Evolutionary conservation across 2,888 invertebrate genomes (phyloP).

Genomic region (Halictus quadricinctus): DNA sequence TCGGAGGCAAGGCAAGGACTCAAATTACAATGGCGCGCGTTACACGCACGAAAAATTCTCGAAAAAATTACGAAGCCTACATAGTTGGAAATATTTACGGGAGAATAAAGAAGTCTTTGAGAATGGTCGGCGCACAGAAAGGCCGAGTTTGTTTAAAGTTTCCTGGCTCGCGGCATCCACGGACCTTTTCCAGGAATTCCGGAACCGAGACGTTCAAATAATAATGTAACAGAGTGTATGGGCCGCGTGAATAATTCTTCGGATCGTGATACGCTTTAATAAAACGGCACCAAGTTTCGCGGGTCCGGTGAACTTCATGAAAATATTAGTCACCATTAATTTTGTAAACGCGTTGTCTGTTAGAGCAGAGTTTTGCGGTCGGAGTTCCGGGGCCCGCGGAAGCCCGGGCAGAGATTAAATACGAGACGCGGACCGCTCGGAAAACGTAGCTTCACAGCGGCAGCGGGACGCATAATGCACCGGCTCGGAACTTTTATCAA

Average conservation of each 20-base stretch:
- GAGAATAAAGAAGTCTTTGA: neutral
- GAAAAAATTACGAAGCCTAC: neutral
- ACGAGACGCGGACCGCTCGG: neutral
- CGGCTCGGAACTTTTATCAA: constrained; percentile 45
- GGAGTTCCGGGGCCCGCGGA: neutral
- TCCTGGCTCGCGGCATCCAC: neutral
- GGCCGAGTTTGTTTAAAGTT: neutral
- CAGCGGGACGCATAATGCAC: constrained; percentile 2
- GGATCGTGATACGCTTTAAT: constrained; percentile 13
- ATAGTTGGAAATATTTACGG: neutral
- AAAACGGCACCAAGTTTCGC: neutral
- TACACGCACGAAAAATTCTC: neutral
- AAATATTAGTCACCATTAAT: constrained; percentile 17
- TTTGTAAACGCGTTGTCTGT: neutral
- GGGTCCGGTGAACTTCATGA: neutral
- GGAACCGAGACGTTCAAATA: neutral
- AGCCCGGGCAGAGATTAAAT: constrained; percentile 22
- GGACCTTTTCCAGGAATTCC: neutral
- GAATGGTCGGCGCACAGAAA: neutral
- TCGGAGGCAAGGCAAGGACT: too few species aligned
- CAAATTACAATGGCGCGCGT: neutral
- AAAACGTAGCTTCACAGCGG: constrained; percentile 2
- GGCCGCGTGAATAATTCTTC: constrained; percentile 5
- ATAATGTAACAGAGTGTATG: neutral
- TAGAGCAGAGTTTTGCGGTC: constrained; percentile 15